phyloP scores from a whole-genome alignment of 2,113 vertebrate species.

The Bagarius yarrelli region DNA sequence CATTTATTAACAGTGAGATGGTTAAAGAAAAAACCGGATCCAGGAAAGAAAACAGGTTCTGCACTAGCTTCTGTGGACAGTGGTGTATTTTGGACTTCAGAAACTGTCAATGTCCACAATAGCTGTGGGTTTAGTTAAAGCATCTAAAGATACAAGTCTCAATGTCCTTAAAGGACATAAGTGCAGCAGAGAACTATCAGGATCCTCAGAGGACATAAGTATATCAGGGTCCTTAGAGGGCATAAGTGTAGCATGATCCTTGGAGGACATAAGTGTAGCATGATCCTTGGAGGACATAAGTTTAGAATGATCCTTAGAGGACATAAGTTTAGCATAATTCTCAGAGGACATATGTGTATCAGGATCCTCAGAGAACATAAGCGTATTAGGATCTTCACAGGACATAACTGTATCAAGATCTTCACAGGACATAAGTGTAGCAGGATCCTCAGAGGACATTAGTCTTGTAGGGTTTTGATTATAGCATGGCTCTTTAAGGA shows the following conservation, averaged over 20 bases:
- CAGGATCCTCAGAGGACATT: not conserved
- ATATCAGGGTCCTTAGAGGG: not conserved
- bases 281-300: not conserved
- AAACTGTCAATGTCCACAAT: no score
- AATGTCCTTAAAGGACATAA: no score
- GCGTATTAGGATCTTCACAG: not conserved
- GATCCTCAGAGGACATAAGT: not conserved
- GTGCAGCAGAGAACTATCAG: no score
- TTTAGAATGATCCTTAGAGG: not conserved
- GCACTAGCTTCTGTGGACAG: no score
- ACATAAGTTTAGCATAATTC: not conserved
- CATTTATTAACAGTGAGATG: not conserved
- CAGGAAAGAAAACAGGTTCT: not conserved
- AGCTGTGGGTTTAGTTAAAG: no score
- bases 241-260: not conserved
- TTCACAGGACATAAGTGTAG: not conserved
- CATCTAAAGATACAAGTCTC: no score
- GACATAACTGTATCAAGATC: no score
- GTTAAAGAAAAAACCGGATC: not conserved
- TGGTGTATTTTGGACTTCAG: no score
- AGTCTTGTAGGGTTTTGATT: not conserved
- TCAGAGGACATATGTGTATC: not conserved
- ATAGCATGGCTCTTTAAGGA: not conserved
- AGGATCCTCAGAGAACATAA: not conserved
- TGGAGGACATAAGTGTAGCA: not conserved